Percentiles rank a stretch among this genome's conserved stretches.
Evolutionary conservation across 2,113 vertebrate genomes (phyloP).

Genomic region (Anguilla japonica): DNA sequence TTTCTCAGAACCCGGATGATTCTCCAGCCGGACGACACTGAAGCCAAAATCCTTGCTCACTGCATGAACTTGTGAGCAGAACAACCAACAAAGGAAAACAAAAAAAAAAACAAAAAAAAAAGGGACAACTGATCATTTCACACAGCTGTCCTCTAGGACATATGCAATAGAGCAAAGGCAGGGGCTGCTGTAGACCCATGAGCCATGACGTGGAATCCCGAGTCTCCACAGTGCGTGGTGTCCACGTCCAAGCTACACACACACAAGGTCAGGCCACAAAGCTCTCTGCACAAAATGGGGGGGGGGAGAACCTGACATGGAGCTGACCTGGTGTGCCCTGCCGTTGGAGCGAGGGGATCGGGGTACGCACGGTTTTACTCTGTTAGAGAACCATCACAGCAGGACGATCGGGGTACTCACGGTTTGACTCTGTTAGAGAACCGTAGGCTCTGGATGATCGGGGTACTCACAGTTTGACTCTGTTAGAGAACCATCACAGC

Average conservation of each 20-base stretch:
- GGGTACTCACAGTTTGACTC: constrained; percentile 60
- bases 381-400: too few relatives aligned
- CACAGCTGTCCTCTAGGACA: not conserved
- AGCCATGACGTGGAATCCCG: not conserved
- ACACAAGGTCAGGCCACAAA: constrained; percentile 34
- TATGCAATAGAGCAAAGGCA: not conserved
- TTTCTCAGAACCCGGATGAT: not conserved
- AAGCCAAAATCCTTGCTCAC: not conserved
- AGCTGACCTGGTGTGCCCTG: too few relatives aligned
- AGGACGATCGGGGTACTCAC: too few relatives aligned
- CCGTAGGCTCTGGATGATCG: too few relatives aligned
- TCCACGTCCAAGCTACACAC: not conserved
- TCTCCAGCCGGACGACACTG: not conserved
- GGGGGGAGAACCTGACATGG: too few relatives aligned
- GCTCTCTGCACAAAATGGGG: not conserved
- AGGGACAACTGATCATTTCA: not conserved
- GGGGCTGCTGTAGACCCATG: not conserved
- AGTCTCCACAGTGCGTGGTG: not conserved
- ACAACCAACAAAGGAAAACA: not conserved
- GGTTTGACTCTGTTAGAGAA: too few relatives aligned
- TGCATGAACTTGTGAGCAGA: not conserved
- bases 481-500: constrained; percentile 51
- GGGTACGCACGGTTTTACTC: too few relatives aligned
- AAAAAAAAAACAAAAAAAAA: too few relatives aligned
- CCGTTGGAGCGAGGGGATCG: not conserved